Base-by-base conservation (phyloP, 2,113 vertebrate genomes). In the Scopus umbretta region DNA sequence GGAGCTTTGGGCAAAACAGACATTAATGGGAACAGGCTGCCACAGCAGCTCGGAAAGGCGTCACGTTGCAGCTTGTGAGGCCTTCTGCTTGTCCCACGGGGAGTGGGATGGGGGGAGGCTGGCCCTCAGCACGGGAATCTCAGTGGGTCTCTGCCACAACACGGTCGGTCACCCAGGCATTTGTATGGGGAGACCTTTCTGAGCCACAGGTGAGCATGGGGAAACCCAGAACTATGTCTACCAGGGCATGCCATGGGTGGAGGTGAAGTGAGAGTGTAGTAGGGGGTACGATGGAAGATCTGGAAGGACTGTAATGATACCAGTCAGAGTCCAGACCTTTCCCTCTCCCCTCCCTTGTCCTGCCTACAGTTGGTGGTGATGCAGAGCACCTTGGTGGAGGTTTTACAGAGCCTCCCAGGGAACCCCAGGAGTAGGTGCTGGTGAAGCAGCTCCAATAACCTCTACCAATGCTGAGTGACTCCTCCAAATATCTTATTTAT, bases 1-100 rank as follows among this genome's bases (percentile, higher is more conserved):
- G 66, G 65, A 88, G 84, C 74, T 96, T 90, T 91, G 81, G 73
- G 91, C 66, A 80, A 90, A 91, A 92, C 36, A 91, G 40, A 42
- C 18, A 0, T 70, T 70, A 76, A 87, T 55, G 78, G 80, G 66
- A 95, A 90, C 62, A 76, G 73, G 53, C 70, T 81, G 72, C 34
- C 53, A 65, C 19, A 65, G 49, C 17, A 82, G 61, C 36, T 68
- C 5, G 1, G 70, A 80, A 73, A 55, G 59, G 67, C 3, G 2
- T 32, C 70, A 81, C 74, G 76, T 14, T 85, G 78, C 66, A 94
- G 81, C 84, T 76, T 87, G 91, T 0, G 7, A 84, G 16, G 14
- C 36, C 49, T 72, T 76, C 81, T 82, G 56, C 81, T 92, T 3
- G 5, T 61, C 43, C 70, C 36, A n/a, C 0, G 0, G 19, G 40